A percentile compares a stretch with the other conserved stretches of the same genome.
Conservation (phyloP, 2,113 vertebrate genomes). For the Plecotus auritus region DNA sequence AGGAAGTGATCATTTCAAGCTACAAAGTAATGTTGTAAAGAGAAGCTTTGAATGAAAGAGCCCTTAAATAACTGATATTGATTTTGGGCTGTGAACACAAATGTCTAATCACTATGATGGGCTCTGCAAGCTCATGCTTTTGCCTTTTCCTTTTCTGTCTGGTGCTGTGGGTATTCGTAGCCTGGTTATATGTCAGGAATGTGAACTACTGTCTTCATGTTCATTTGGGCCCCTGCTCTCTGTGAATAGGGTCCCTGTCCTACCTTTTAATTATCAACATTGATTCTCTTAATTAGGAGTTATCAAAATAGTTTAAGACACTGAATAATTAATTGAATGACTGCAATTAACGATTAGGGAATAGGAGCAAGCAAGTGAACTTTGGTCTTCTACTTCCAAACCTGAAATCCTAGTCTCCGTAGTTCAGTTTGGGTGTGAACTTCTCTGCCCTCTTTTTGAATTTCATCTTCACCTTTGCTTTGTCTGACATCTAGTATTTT, state of each 20-base stretch:
- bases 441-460: neutral
- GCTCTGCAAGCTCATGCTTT: slow-evolving; percentile 64
- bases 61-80: slow-evolving; percentile 90
- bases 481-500: neutral
- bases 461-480: neutral
- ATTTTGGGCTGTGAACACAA: slow-evolving; percentile 80
- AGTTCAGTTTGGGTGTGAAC: neutral
- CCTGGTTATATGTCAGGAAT: slow-evolving; percentile 58
- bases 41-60: slow-evolving; percentile 89
- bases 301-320: slow-evolving; percentile 64
- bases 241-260: slow-evolving; percentile 38
- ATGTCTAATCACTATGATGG: neutral
- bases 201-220: slow-evolving; percentile 44
- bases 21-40: slow-evolving; percentile 90
- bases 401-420: neutral
- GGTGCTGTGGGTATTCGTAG: slow-evolving; percentile 63
- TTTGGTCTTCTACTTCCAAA: neutral
- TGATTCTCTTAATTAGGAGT: slow-evolving; percentile 54
- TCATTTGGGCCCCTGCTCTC: slow-evolving; percentile 52
- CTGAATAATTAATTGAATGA: slow-evolving; percentile 65
- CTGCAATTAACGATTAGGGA: slow-evolving; percentile 22
- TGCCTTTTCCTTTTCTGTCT: slow-evolving; percentile 32
- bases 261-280: slow-evolving; percentile 56
- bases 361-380: neutral
- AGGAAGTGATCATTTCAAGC: slow-evolving; percentile 87